A percentile compares a stretch with the other conserved stretches of the same genome.
Evolutionary conservation across 37 sponge, comb jelly and placozoan species (phyloP).

Genomic region (Spongilla lacustris): DNA sequence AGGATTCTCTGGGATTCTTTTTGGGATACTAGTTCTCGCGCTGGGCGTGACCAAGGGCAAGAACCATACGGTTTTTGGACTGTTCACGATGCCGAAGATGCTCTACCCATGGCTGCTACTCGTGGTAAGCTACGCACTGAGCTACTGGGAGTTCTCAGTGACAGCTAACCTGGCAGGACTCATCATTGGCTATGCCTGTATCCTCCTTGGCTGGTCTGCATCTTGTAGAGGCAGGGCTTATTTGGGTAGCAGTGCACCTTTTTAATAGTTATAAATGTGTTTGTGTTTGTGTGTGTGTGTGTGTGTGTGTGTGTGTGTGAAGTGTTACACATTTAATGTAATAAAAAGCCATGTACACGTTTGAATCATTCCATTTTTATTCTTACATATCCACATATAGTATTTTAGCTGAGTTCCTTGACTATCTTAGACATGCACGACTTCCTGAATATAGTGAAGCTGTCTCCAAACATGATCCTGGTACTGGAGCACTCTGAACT

Average conservation of each 20-base stretch:
- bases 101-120: constrained; percentile 29
- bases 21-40: constrained; percentile 27
- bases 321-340: no score
- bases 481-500: constrained; percentile 27
- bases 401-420: no score
- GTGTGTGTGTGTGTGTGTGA: no score
- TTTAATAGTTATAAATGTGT: neutral
- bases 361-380: no score
- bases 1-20: constrained; percentile 38
- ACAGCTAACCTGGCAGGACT: constrained; percentile 26
- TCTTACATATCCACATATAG: no score
- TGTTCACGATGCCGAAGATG: constrained; percentile 2
- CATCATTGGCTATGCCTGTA: constrained; percentile 36
- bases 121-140: constrained; percentile 10
- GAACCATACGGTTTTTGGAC: constrained; percentile 6
- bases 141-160: constrained; percentile 21
- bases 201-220: neutral
- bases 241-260: no score
- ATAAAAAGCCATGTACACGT: no score
- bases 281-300: neutral
- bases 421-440: constrained; percentile 12
- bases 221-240: neutral
- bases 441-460: constrained; percentile 19
- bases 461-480: constrained; percentile 19
- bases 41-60: constrained; percentile 36